Conservation (phyloP, 2,113 vertebrate genomes). For the Elgaria multicarinata region DNA sequence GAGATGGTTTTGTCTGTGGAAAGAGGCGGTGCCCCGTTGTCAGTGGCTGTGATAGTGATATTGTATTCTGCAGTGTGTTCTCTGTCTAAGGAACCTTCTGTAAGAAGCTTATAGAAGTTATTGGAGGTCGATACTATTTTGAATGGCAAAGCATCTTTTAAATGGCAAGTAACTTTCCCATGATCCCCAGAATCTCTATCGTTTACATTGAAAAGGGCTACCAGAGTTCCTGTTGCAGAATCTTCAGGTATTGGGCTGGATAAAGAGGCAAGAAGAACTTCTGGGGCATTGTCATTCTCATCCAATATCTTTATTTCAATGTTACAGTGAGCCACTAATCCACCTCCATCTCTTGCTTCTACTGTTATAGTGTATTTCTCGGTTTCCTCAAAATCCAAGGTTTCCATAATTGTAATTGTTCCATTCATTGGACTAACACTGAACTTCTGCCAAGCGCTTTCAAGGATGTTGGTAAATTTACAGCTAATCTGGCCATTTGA, state of each 20-base stretch:
- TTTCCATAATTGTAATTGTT: slow-evolving; percentile 64
- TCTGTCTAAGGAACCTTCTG: background rate
- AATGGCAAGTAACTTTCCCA: slow-evolving; percentile 53
- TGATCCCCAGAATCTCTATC: slow-evolving; percentile 68
- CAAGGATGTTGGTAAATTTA: slow-evolving; percentile 64
- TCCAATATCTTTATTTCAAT: slow-evolving; percentile 44
- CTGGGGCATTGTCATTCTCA: slow-evolving; percentile 77
- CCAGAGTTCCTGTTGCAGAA: slow-evolving; percentile 49
- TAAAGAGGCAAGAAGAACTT: slow-evolving; percentile 60
- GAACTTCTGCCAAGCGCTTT: slow-evolving; percentile 65
- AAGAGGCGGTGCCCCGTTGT: background rate
- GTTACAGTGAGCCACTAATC: slow-evolving; percentile 24
- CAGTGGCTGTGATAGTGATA: background rate
- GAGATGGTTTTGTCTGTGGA: background rate
- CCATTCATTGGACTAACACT: slow-evolving; percentile 66
- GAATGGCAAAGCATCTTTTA: slow-evolving; percentile 54
- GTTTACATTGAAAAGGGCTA: slow-evolving; percentile 59
- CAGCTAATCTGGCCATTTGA: slow-evolving; percentile 69
- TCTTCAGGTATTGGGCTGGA: slow-evolving; percentile 56
- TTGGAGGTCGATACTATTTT: slow-evolving; percentile 60
- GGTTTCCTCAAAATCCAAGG: slow-evolving; percentile 75
- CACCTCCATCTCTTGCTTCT: slow-evolving; percentile 75
- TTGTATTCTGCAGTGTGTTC: background rate
- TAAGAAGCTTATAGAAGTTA: background rate
- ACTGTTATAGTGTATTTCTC: slow-evolving; percentile 70